phyloP scores from a whole-genome alignment of 2,888 invertebrate genomes.

The Halocaridina rubra region DNA sequence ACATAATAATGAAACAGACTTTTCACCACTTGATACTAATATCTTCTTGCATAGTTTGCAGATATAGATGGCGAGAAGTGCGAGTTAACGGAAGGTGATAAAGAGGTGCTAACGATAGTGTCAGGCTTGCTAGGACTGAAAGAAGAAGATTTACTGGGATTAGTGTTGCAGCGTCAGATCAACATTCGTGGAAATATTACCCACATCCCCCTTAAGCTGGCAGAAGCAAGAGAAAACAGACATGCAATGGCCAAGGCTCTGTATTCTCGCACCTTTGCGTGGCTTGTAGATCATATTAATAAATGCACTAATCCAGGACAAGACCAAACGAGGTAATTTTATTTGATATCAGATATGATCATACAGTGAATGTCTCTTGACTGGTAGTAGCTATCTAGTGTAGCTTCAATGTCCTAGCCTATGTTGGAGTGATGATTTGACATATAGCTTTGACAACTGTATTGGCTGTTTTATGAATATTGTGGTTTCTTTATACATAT shows the following conservation, averaged over 20 bases:
- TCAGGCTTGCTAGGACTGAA: conserved; percentile 81
- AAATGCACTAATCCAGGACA: conserved; percentile 90
- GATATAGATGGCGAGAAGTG: conserved; percentile 90
- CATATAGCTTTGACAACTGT: too few relatives aligned
- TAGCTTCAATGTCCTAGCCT: too few relatives aligned
- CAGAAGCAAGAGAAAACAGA: conserved; percentile 86
- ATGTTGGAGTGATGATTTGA: too few relatives aligned
- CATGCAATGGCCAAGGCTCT: conserved; percentile 94
- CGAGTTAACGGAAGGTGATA: conserved; percentile 78
- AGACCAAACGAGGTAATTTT: conserved; percentile 70
- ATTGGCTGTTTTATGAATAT: too few relatives aligned
- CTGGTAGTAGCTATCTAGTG: too few relatives aligned
- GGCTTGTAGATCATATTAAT: conserved; percentile 93
- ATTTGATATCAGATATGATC: too few relatives aligned
- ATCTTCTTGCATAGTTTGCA: conserved; percentile 64
- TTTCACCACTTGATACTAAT: too few relatives aligned
- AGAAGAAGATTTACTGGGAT: conserved; percentile 80
- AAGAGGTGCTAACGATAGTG: conserved; percentile 79
- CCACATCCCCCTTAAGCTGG: conserved; percentile 83
- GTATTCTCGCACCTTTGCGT: conserved; percentile 89
- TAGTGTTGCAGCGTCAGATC: conserved; percentile 82
- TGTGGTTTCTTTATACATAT: too few relatives aligned
- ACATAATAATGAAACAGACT: too few relatives aligned
- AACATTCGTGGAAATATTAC: conserved; percentile 93
- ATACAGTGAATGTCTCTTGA: too few relatives aligned